Base-by-base conservation (phyloP, 2,888 invertebrate genomes). In the Lymantria monacha region DNA sequence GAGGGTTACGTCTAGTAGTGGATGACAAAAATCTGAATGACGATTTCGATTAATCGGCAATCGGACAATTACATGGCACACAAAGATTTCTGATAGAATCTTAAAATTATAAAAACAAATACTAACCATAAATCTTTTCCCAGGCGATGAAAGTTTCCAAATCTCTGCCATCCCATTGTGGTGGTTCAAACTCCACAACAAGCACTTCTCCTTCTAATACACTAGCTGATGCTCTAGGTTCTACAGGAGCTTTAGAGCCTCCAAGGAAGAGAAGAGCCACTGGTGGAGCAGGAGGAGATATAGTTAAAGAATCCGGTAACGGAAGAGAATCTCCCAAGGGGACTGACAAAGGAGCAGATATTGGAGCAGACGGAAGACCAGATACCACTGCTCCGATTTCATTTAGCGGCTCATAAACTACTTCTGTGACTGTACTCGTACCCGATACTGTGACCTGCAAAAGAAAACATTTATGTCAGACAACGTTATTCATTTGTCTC, bases 181-280 rank as follows among this genome's bases (percentile, higher is more conserved):
- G 82, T 0, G 92, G 92, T 54, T 92, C 89, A 60, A 92, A 92
- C 71, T 94, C 93, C 50, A 93, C 92, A 22, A 94, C 91, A 41
- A 94, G 76, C n/a, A 94, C 92, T 76, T 94, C 94, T 9, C 94
- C 94, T 74, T 93, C 93, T 40, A 94, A 76, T 1, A 92, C 87
- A 7, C 85, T 76, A 2, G 93, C 93, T 42, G 92, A 90, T 2
- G 93, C 92, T 48, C 92, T 86, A 0, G 92, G 92, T 61, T 94
- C 93, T 41, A 94, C 93, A 36, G 93, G 93, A 30, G 94, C 94
- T 69, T 93, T 92, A 8, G 93, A 93, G 0, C 93, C 94, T 38
- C 94, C 94, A 36, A 94, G 89, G 53, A 93, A 91, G 43, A 94
- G 81, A 41, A 93, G 76, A 0, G 92, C 91, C 0, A 81, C 76